phyloP scores from a whole-genome alignment of 2,113 vertebrate species.

The Osmerus mordax region DNA sequence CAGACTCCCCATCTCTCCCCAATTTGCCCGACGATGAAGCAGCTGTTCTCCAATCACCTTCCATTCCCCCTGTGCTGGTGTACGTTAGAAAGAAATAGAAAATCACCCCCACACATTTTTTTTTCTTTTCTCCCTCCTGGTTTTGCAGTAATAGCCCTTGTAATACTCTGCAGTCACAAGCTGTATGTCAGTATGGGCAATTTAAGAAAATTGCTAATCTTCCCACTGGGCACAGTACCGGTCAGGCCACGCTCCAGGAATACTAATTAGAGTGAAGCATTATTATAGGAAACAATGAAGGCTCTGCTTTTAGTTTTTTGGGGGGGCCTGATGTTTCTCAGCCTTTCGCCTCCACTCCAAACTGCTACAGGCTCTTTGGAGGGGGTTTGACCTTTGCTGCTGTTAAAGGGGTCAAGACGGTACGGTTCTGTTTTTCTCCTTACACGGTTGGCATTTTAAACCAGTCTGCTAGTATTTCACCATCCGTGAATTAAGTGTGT shows the following conservation, averaged over 20 bases:
- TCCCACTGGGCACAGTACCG: slow-evolving; percentile 4
- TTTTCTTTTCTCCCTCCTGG: neutral
- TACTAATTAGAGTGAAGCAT: slow-evolving; percentile 18
- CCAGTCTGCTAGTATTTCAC: no score
- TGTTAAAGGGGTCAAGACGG: no score
- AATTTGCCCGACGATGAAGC: neutral
- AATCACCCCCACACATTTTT: slow-evolving; percentile 1
- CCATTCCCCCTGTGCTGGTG: slow-evolving; percentile 3
- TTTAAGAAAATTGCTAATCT: slow-evolving; percentile 35
- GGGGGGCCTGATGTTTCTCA: neutral
- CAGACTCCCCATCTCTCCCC: neutral
- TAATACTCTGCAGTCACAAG: slow-evolving; percentile 19
- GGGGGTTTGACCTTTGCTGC: no score
- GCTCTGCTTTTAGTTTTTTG: neutral
- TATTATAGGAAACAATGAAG: slow-evolving; percentile 12
- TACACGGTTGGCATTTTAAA: no score
- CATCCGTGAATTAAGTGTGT: no score
- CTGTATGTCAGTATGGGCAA: slow-evolving; percentile 31
- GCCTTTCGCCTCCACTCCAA: neutral
- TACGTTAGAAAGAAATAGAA: slow-evolving; percentile 35
- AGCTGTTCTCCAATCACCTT: neutral
- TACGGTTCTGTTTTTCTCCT: no score
- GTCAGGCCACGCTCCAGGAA: slow-evolving; percentile 16
- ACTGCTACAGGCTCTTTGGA: no score
- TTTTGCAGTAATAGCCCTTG: slow-evolving; percentile 28